Conservation (phyloP, 1,140 invertebrate genomes). For the Trichomalopsis sarcophagae region DNA sequence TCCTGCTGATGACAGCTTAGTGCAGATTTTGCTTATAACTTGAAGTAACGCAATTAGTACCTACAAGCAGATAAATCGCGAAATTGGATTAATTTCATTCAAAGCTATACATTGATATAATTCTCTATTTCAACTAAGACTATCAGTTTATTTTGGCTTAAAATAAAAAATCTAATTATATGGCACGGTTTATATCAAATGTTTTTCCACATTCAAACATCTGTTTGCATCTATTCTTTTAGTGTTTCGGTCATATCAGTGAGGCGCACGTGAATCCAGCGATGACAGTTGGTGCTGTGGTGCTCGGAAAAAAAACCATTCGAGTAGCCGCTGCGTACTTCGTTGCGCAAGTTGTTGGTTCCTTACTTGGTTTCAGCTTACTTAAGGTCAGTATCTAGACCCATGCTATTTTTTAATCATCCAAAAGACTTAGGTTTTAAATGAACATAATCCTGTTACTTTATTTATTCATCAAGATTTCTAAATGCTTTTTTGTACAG, state of each 20-base stretch:
- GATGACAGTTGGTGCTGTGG: constrained; percentile 81
- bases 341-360: constrained; percentile 82
- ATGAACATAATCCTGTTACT: too few relatives aligned
- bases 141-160: too few relatives aligned
- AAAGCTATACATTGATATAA: too few relatives aligned
- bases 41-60: neutral
- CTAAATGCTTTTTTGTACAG: too few relatives aligned
- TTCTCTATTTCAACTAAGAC: too few relatives aligned
- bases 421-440: too few relatives aligned
- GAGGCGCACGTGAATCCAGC: constrained; percentile 86
- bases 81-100: neutral
- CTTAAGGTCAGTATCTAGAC: constrained; percentile 71
- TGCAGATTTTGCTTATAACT: neutral
- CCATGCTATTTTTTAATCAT: too few relatives aligned
- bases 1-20: neutral
- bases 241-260: constrained; percentile 82
- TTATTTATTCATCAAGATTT: too few relatives aligned
- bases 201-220: too few relatives aligned
- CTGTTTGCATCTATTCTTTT: constrained; percentile 3
- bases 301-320: constrained; percentile 79
- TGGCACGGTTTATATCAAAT: too few relatives aligned
- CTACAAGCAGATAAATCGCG: neutral
- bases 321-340: constrained; percentile 82
- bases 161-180: too few relatives aligned
- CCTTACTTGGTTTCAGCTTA: constrained; percentile 80